Evolutionary conservation across 37 sponge, comb jelly and placozoan species (phyloP).

Genomic region (Crambe crambe): DNA sequence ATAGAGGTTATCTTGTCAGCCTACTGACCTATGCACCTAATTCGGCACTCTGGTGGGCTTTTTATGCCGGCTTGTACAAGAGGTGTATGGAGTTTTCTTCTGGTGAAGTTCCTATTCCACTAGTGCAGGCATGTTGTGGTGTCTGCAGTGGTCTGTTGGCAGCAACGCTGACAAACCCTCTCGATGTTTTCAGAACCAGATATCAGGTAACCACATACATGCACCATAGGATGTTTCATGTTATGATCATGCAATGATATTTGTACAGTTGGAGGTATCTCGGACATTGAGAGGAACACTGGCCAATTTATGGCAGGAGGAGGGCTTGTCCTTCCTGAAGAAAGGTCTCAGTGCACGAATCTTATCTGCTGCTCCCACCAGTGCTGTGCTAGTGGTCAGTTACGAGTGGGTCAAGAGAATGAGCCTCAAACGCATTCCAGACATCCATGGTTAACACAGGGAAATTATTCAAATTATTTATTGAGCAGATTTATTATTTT

Average conservation of each 20-base stretch:
- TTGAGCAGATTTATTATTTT: not conserved
- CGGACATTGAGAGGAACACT: constrained; percentile 40
- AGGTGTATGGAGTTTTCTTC: constrained; percentile 23
- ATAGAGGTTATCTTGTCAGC: constrained; percentile 86
- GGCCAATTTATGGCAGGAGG: constrained; percentile 77
- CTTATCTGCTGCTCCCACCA: constrained; percentile 63
- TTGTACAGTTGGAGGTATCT: constrained; percentile 66
- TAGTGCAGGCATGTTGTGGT: constrained; percentile 77
- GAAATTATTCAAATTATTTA: not conserved
- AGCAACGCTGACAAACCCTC: constrained; percentile 79
- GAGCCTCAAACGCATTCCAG: constrained; percentile 28
- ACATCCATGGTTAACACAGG: no score
- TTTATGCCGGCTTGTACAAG: constrained; percentile 49
- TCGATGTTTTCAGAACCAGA: constrained; percentile 95
- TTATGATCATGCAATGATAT: not conserved
- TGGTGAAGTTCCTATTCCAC: constrained; percentile 44
- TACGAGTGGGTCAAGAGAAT: constrained; percentile 95
- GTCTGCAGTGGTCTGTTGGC: constrained; percentile 63
- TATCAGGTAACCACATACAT: constrained; percentile 73
- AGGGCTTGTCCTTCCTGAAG: constrained; percentile 54
- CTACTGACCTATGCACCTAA: constrained; percentile 91
- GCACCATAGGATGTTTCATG: not conserved
- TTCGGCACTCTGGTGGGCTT: constrained; percentile 94
- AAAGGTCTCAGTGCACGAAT: constrained; percentile 93
- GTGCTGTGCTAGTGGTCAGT: constrained; percentile 71